A percentile compares a stretch with the other conserved stretches of the same genome.
phyloP scores from a whole-genome alignment of 2,113 vertebrate genomes.

The Emydura subglobosa region DNA sequence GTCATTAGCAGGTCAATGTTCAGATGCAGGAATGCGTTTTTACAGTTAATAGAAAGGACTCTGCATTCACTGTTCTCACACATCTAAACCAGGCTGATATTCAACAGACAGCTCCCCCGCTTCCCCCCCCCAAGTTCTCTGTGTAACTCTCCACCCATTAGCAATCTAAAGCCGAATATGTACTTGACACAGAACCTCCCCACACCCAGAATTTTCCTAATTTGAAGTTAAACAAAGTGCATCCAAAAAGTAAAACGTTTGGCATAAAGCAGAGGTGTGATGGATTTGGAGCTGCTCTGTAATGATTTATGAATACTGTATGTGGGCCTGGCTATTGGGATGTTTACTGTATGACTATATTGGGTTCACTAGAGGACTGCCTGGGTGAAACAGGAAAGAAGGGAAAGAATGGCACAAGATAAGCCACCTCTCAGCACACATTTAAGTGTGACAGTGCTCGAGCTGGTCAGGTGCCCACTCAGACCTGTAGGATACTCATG shows the following conservation, averaged over 20 bases:
- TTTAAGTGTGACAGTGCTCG: not conserved
- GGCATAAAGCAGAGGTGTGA: not conserved
- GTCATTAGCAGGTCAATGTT: not conserved
- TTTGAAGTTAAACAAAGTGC: not conserved
- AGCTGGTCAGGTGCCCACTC: not conserved
- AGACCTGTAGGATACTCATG: not conserved
- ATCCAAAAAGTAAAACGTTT: not conserved
- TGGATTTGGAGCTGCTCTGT: not conserved
- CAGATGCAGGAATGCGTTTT: too few relatives aligned
- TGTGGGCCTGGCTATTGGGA: not conserved
- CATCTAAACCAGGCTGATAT: not conserved
- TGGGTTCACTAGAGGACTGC: not conserved
- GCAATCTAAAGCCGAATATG: not conserved
- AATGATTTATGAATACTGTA: not conserved
- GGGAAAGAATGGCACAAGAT: not conserved
- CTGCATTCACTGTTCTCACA: not conserved
- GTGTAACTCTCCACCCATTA: not conserved
- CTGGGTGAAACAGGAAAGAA: not conserved
- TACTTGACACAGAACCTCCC: not conserved
- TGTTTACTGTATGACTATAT: not conserved
- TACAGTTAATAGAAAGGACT: not conserved
- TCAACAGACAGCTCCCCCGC: not conserved
- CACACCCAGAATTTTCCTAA: not conserved
- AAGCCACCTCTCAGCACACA: not conserved
- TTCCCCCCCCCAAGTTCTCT: not conserved